Evolutionary conservation across 2,797 vertebrate genomes (phyloP), one percentile per base, ranked within the genome.

Genomic region (Emys orbicularis): DNA sequence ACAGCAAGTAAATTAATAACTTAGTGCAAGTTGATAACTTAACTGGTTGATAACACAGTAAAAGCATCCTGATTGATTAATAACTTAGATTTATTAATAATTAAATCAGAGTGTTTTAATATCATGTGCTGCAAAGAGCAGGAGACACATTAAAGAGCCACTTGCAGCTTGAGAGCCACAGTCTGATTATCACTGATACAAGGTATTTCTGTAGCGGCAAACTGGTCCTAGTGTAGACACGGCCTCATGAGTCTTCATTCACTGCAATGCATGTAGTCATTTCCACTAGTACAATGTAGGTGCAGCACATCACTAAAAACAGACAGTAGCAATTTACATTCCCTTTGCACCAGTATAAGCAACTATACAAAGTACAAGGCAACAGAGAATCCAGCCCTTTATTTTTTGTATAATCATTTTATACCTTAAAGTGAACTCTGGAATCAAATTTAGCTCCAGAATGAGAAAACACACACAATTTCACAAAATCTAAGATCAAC

Each of bases 201-300:
- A 65, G 7, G 15, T 65, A 65, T 65, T 65, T 34, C 59, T n/a
- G 34, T 34, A 65, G 6, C 2, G 15, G 31, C 18, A 18, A 65
- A 65, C 16, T n/a, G 61, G 15, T 65, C 34, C 15, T 65, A 34
- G 34, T 8, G 15, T 65, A 65, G 31, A n/a, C 29, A 19, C n/a
- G 61, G 8, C 31, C 61, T 41, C 41, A 41, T 9, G 34, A 93
- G 12, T 12, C 65, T 83, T 27, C 27, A 11, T 53, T 52, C 10
- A 31, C 47, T 2, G 1, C 76, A 76, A 90, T 94, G 50, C 16
- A 77, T 0, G 50, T 12, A 86, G 79, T 80, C 3, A 3, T 79
- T 61, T 27, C 25, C 90, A 80, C 77, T 91, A 94, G 89, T 65
- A 82, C 84, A 79, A 95, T 83, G 82, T 50, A 82, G 77, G 84